Evolutionary conservation across 1,140 invertebrate genomes (phyloP).

Genomic region (Leptopilina boulardi): DNA sequence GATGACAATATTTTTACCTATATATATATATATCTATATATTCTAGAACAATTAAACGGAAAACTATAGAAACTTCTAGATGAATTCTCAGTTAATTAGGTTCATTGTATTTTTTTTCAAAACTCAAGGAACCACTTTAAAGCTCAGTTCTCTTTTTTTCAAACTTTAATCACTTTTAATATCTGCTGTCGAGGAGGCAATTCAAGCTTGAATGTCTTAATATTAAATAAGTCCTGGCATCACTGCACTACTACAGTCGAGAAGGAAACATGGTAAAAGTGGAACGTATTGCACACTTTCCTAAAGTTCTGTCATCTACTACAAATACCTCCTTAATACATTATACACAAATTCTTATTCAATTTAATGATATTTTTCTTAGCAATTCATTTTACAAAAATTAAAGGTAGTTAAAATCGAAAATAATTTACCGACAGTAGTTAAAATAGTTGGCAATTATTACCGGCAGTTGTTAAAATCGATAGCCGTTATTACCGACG

Average conservation of each 20-base stretch:
- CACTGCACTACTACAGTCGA: not conserved
- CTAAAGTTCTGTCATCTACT: too few relatives aligned
- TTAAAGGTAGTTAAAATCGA: too few relatives aligned
- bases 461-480: too few relatives aligned
- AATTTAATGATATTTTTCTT: too few relatives aligned
- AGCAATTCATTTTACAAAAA: too few relatives aligned
- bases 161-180: conserved; percentile 5
- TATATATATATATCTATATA: not conserved
- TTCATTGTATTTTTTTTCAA: not conserved
- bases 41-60: not conserved
- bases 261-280: too few relatives aligned
- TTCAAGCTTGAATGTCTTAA: not conserved
- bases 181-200: not conserved
- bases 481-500: too few relatives aligned
- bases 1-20: not conserved
- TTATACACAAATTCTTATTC: too few relatives aligned
- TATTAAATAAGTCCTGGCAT: not conserved
- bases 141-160: not conserved
- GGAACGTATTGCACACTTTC: too few relatives aligned
- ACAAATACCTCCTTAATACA: too few relatives aligned
- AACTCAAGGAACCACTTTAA: not conserved
- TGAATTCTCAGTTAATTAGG: conserved; percentile 9
- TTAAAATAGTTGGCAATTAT: too few relatives aligned
- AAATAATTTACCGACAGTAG: too few relatives aligned
- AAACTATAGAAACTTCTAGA: not conserved